phyloP scores from a whole-genome alignment of 2,888 invertebrate genomes.

The Scelioninae gen. 1 region DNA sequence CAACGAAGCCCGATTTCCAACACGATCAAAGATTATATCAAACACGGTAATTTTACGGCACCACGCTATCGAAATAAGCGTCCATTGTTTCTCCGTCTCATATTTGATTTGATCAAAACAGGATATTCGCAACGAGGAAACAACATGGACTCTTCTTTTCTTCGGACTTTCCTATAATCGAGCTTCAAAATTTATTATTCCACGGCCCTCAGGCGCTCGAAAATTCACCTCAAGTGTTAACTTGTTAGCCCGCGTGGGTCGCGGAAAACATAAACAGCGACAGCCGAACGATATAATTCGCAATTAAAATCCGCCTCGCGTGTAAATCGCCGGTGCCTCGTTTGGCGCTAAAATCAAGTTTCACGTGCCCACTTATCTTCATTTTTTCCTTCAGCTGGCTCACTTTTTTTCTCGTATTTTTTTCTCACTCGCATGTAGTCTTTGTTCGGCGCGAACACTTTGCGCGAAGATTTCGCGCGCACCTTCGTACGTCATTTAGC shows the following conservation, averaged over 20 bases:
- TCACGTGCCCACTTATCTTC: conserved; percentile 43
- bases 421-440: conserved; percentile 43
- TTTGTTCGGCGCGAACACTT: conserved; percentile 39
- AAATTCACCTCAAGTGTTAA: conserved; percentile 21
- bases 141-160: neutral
- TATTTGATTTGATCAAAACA: conserved; percentile 30
- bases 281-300: conserved; percentile 12
- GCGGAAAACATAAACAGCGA: conserved; percentile 8
- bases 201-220: conserved; percentile 2
- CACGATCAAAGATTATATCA: conserved; percentile 37
- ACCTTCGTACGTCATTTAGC: conserved; percentile 46
- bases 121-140: conserved; percentile 8
- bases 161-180: too few relatives aligned
- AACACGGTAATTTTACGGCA: conserved; percentile 21
- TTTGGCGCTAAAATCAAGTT: conserved; percentile 23
- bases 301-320: conserved; percentile 15
- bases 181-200: conserved; percentile 22
- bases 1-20: conserved; percentile 7
- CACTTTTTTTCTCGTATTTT: conserved; percentile 43
- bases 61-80: too few relatives aligned
- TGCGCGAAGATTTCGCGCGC: conserved; percentile 44
- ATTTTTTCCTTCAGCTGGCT: conserved; percentile 23
- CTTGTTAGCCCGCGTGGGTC: conserved; percentile 17
- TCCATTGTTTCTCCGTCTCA: conserved; percentile 25
- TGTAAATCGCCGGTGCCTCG: conserved; percentile 19